These are phyloP conservation scores for Fragum whitleyi DNA, from an alignment of 2,888 invertebrate genomes.

Conservation along the genomic window DNA sequence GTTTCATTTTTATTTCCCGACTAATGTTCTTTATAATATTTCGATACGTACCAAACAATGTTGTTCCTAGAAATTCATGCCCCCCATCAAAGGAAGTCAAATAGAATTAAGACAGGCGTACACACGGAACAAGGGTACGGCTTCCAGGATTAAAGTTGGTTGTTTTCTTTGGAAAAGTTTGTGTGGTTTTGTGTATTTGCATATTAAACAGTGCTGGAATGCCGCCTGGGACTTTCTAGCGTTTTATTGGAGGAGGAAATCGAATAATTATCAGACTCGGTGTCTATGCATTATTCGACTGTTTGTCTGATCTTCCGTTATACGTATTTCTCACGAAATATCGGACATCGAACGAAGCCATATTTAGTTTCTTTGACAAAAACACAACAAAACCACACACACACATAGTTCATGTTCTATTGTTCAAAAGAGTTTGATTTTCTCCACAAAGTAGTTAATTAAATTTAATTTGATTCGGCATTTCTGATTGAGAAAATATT, in stretches of 20 bases:
- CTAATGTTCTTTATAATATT: constrained; percentile 18
- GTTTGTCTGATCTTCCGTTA: constrained; percentile 25
- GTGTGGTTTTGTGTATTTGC: constrained; percentile 29
- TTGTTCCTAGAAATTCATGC: not conserved
- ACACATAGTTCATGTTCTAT: too few relatives aligned
- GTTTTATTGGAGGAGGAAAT: constrained; percentile 29
- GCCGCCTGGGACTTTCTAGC: constrained; percentile 15
- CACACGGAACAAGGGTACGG: not conserved
- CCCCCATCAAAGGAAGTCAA: constrained; percentile 13
- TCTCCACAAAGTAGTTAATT: too few relatives aligned
- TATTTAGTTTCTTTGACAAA: not conserved
- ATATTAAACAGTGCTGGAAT: constrained; percentile 26
- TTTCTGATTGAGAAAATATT: too few relatives aligned
- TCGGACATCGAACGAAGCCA: not conserved
- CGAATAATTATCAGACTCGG: constrained; percentile 29
- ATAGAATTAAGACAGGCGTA: constrained; percentile 16
- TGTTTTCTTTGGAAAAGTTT: constrained; percentile 19
- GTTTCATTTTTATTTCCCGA: constrained; percentile 18
- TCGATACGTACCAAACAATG: not conserved
- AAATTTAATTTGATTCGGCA: too few relatives aligned
- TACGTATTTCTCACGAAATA: constrained; percentile 31
- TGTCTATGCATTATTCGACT: constrained; percentile 22
- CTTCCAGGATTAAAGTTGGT: not conserved
- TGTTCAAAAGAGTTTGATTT: too few relatives aligned
- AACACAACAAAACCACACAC: too few relatives aligned